Conservation (phyloP, 2,113 vertebrate species). For the Atrichornis clamosus region DNA sequence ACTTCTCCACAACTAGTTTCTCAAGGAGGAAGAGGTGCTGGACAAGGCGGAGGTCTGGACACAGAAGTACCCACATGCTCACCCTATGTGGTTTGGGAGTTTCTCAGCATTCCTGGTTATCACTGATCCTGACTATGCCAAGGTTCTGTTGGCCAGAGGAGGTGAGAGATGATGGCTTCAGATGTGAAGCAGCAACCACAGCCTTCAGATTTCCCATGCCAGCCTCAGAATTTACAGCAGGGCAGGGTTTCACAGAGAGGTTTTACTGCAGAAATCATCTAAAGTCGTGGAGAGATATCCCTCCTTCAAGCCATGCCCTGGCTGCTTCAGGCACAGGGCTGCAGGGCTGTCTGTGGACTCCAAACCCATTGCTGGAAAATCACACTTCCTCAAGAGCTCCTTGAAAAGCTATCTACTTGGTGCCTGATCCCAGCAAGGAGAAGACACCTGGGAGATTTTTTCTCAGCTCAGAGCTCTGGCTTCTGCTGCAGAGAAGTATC, state of each 20-base stretch:
- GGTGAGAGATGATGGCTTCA: constrained; percentile 60
- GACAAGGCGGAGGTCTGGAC: constrained; percentile 33
- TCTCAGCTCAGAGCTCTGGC: background rate
- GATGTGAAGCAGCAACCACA: background rate
- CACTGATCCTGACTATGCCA: constrained; percentile 80
- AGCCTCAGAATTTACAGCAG: background rate
- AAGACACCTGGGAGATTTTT: background rate
- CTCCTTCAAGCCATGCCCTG: background rate
- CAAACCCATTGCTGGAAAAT: background rate
- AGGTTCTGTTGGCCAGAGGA: constrained; percentile 74
- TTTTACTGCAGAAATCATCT: background rate
- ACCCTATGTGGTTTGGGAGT: constrained; percentile 77
- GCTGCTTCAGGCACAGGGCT: background rate
- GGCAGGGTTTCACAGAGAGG: background rate
- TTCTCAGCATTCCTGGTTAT: constrained; percentile 59
- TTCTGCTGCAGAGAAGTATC: background rate
- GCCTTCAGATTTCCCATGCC: background rate
- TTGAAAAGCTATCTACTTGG: background rate
- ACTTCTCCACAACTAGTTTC: constrained; percentile 1
- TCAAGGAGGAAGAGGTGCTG: constrained; percentile 5
- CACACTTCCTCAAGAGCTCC: background rate
- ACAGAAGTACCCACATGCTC: constrained; percentile 66
- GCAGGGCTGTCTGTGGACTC: fast-evolving
- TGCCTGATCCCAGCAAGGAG: background rate
- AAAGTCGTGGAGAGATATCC: background rate